Evolutionary conservation across 2,797 vertebrate species (phyloP).

Genomic region (Rachycentron canadum): DNA sequence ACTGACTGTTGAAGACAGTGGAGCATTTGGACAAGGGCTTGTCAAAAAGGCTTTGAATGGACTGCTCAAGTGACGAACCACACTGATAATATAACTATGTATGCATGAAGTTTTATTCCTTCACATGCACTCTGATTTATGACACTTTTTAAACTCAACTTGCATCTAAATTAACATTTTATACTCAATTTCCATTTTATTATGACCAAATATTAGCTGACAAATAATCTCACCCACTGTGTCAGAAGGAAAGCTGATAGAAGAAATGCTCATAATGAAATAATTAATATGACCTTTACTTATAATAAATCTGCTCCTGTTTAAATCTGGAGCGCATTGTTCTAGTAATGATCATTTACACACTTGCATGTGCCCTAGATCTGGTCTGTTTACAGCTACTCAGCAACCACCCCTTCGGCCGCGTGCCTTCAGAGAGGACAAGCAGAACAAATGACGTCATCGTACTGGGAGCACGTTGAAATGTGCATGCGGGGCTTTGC

Average conservation of each 20-base stretch:
- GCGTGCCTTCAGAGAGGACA: constrained; percentile 60
- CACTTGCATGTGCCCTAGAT: constrained; percentile 61
- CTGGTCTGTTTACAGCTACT: constrained; percentile 65
- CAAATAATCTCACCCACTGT: not conserved
- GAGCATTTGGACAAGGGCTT: not conserved
- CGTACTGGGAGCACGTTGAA: constrained; percentile 68
- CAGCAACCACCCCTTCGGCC: constrained; percentile 67
- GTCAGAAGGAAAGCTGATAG: too few species aligned
- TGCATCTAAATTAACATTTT: not conserved
- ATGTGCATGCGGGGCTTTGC: constrained; percentile 60
- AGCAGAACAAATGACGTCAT: constrained; percentile 64
- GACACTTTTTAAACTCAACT: not conserved
- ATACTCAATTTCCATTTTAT: not conserved
- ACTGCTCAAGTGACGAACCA: not conserved
- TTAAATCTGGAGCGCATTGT: not conserved
- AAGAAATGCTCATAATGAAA: not conserved
- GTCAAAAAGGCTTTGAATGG: not conserved
- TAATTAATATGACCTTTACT: not conserved
- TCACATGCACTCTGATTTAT: not conserved
- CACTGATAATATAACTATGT: not conserved
- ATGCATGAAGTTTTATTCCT: not conserved
- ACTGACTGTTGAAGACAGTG: constrained; percentile 10
- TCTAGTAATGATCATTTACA: not conserved
- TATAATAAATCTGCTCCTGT: not conserved
- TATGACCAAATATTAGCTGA: not conserved